A percentile compares a stretch with the other conserved stretches of the same genome.
Evolutionary conservation across 2,113 vertebrate genomes (phyloP).

Genomic region (Xiphorhynchus elegans): DNA sequence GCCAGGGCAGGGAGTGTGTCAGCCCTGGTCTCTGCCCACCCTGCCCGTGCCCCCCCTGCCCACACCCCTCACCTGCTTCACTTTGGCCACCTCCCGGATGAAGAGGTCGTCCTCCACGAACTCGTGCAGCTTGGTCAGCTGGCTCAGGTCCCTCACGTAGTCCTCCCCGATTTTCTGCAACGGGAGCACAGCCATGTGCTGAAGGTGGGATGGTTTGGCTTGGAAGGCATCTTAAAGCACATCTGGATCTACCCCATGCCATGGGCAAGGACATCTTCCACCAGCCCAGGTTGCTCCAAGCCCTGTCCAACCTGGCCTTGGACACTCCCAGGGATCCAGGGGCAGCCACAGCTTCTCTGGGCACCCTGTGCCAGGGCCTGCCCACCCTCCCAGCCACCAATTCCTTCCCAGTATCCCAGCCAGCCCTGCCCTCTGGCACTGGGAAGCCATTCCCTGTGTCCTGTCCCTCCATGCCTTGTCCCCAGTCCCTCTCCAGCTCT

Average conservation of each 20-base stretch:
- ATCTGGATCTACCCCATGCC: not conserved
- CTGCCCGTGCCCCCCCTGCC: fast-evolving
- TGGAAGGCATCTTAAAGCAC: not conserved
- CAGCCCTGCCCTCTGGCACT: fast-evolving
- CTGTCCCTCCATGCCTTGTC: not conserved
- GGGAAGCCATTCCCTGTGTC: not conserved
- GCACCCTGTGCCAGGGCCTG: not conserved
- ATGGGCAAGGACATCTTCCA: not conserved
- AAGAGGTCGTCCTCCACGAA: conserved; percentile 82
- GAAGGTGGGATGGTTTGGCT: not conserved
- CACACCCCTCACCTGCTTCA: conserved; percentile 85
- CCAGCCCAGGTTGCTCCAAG: fast-evolving
- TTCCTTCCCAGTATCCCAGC: not conserved
- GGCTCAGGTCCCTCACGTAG: conserved; percentile 89
- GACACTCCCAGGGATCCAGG: not conserved
- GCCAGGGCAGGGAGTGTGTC: fast-evolving
- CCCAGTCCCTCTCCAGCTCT: not conserved
- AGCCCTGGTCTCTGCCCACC: not conserved
- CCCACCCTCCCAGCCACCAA: fast-evolving
- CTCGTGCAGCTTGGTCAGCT: conserved; percentile 82
- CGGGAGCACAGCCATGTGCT: fast-evolving
- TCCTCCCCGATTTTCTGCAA: conserved; percentile 91
- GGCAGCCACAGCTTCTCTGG: not conserved
- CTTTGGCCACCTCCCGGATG: conserved; percentile 87
- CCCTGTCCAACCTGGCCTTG: fast-evolving